A percentile compares a stretch with the other conserved stretches of the same genome.
Conservation (phyloP, 1,140 invertebrate species). For the Campodea augens region DNA sequence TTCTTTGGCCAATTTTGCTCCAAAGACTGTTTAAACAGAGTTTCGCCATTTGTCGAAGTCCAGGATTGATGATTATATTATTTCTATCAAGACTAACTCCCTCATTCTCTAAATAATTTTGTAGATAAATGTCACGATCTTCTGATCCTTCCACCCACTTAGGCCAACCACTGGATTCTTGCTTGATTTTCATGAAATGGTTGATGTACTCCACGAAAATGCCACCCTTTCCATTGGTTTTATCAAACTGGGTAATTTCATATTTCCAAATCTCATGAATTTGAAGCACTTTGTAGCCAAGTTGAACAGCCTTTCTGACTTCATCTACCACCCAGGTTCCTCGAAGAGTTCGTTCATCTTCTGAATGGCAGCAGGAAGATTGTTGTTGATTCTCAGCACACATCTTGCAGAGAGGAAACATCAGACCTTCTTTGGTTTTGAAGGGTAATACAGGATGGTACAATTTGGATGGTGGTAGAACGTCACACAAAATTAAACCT, state of each 20-base stretch:
- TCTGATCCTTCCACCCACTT: constrained; percentile 15
- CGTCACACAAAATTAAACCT: constrained; percentile 16
- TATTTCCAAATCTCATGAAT: constrained; percentile 24
- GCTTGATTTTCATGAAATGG: constrained; percentile 22
- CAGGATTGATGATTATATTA: constrained; percentile 21
- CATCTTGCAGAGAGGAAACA: constrained; percentile 14
- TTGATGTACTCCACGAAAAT: constrained; percentile 19
- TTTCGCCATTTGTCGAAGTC: constrained; percentile 15
- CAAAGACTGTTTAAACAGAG: constrained; percentile 15
- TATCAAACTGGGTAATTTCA: constrained; percentile 10
- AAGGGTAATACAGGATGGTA: constrained; percentile 13
- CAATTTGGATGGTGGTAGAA: constrained; percentile 11
- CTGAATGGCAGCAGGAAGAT: constrained; percentile 15
- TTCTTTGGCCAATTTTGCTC: constrained; percentile 19
- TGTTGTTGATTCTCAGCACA: constrained; percentile 9
- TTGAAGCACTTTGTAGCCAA: constrained; percentile 20
- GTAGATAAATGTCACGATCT: constrained; percentile 19
- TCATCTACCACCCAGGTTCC: constrained; percentile 24
- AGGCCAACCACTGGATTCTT: constrained; percentile 19
- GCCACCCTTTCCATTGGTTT: constrained; percentile 10
- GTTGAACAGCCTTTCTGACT: constrained; percentile 19
- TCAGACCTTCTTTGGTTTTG: constrained; percentile 9
- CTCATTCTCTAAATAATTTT: constrained; percentile 19
- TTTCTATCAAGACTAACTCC: constrained; percentile 20
- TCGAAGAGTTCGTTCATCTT: constrained; percentile 17